Conservation (phyloP, 2,797 vertebrate species). For the Chloroceryle amazona region DNA sequence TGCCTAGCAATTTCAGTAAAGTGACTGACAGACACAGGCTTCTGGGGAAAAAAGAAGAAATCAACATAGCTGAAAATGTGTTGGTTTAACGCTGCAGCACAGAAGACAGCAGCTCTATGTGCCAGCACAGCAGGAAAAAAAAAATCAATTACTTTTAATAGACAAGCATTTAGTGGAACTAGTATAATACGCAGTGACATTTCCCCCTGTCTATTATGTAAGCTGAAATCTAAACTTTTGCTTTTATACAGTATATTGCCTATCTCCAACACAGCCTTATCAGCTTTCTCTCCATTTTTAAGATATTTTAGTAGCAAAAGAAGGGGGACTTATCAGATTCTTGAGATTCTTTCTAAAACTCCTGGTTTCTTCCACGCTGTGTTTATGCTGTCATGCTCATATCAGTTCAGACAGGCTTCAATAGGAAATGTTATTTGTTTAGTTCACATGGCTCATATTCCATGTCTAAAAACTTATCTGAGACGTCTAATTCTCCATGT, state of each 20-base stretch:
- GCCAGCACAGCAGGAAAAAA: slow-evolving; percentile 20
- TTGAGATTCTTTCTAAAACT: neutral
- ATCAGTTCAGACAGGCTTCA: neutral
- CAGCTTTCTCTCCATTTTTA: neutral
- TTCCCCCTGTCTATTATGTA: slow-evolving; percentile 42
- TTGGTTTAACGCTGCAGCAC: neutral
- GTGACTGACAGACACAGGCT: neutral
- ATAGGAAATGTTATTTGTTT: neutral
- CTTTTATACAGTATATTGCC: neutral
- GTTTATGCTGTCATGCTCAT: neutral
- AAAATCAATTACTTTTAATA: slow-evolving; percentile 51
- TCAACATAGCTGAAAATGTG: neutral
- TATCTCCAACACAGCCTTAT: neutral
- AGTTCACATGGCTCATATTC: neutral
- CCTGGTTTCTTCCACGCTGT: neutral
- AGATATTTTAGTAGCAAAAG: neutral
- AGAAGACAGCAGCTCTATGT: neutral
- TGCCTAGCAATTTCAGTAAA: neutral
- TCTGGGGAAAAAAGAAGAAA: neutral
- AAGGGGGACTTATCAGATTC: neutral
- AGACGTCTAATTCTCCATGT: neutral
- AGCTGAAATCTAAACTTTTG: slow-evolving; percentile 31
- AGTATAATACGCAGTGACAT: slow-evolving; percentile 31
- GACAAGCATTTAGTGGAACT: slow-evolving; percentile 46
- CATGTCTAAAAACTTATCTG: neutral